Evolutionary conservation across 2,797 vertebrate species (phyloP).

Genomic region (Huso huso): DNA sequence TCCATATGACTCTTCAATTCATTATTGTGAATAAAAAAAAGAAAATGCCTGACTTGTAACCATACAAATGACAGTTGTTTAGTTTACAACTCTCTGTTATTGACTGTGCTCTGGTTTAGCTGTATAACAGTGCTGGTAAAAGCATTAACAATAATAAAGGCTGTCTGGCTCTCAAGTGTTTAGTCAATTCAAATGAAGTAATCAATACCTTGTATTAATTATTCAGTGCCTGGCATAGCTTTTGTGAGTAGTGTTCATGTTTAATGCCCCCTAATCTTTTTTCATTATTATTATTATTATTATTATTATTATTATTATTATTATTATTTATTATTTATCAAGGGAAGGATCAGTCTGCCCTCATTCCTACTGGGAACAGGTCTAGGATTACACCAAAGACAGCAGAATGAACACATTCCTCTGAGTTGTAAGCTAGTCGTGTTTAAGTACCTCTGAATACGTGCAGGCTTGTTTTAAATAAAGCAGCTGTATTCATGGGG

Average conservation of each 20-base stretch:
- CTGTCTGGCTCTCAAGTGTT: slow-evolving; percentile 10
- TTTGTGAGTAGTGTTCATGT: slow-evolving; percentile 8
- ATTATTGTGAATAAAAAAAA: no score
- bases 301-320: no score
- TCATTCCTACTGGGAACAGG: slow-evolving; percentile 24
- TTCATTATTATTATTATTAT: no score
- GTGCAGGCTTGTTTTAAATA: slow-evolving; percentile 31
- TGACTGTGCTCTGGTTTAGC: slow-evolving; percentile 10
- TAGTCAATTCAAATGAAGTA: slow-evolving; percentile 22
- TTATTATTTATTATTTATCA: slow-evolving; percentile 8
- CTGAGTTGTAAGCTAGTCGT: neutral
- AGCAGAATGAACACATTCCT: neutral
- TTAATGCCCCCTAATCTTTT: slow-evolving; percentile 18
- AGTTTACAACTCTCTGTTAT: slow-evolving; percentile 8
- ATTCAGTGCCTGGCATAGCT: slow-evolving; percentile 11
- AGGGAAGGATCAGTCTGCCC: slow-evolving; percentile 5
- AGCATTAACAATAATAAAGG: slow-evolving; percentile 14
- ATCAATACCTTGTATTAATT: slow-evolving; percentile 23
- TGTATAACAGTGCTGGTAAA: neutral
- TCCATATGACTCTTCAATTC: no score
- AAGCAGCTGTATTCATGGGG: slow-evolving; percentile 18
- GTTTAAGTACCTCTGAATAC: slow-evolving; percentile 15
- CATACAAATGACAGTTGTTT: slow-evolving; percentile 15
- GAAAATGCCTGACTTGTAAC: neutral
- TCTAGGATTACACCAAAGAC: slow-evolving; percentile 16